phyloP scores from a whole-genome alignment of 2,888 invertebrate species.

The Tetheella fluctuosa region DNA sequence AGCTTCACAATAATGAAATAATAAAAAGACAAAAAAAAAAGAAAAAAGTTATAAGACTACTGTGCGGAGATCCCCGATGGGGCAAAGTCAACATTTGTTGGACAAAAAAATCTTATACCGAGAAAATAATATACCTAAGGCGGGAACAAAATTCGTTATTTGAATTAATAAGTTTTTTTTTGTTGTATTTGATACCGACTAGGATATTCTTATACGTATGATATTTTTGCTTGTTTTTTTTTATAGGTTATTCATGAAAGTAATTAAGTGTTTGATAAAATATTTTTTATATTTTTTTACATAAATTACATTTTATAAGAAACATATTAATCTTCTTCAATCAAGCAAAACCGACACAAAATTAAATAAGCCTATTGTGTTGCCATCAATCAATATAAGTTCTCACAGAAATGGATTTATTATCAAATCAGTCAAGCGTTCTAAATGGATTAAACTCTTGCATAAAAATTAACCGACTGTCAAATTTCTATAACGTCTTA shows the following conservation, averaged over 20 bases:
- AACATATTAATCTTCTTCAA: constrained; percentile 37
- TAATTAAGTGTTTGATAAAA: neutral
- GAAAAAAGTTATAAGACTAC: constrained; percentile 53
- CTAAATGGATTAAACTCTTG: constrained; percentile 63
- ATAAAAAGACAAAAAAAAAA: constrained; percentile 58
- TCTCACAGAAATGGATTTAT: constrained; percentile 55
- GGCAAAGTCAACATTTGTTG: constrained; percentile 31
- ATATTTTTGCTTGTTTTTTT: constrained; percentile 11
- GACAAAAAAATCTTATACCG: constrained; percentile 34
- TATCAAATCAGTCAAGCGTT: constrained; percentile 59
- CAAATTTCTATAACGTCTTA: constrained; percentile 60
- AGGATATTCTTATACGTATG: neutral
- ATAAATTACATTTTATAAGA: constrained; percentile 14
- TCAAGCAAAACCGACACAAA: constrained; percentile 17
- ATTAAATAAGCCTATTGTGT: constrained; percentile 18
- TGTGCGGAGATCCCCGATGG: constrained; percentile 40
- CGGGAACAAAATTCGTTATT: constrained; percentile 29
- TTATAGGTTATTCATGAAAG: neutral
- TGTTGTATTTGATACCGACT: neutral
- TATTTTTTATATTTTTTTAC: neutral
- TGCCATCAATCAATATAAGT: constrained; percentile 36
- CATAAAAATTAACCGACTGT: constrained; percentile 60
- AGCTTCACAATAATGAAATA: constrained; percentile 71
- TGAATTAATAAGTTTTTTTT: constrained; percentile 19
- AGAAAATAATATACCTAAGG: constrained; percentile 27